A percentile compares a stretch with the other conserved stretches of the same genome.
Conservation (phyloP, 2,888 invertebrate species). For the Drosophila meridiana region DNA sequence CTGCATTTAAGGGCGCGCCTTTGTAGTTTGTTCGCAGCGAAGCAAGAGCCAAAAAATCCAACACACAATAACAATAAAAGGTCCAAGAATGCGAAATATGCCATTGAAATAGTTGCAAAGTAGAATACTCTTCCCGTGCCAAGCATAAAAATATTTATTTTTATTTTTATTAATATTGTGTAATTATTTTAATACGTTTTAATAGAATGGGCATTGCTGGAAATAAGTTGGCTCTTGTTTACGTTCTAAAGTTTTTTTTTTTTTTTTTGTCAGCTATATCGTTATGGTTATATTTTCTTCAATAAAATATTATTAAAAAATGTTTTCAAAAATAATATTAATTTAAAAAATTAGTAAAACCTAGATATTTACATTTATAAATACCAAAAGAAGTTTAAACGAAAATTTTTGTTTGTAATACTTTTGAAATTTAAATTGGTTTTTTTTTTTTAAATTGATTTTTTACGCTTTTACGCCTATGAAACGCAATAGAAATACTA, state of each 20-base stretch:
- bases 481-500: background rate
- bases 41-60: conserved; percentile 33
- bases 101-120: conserved; percentile 3
- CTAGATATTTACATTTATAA: background rate
- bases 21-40: conserved; percentile 32
- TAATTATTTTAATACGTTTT: background rate
- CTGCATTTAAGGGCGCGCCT: conserved; percentile 62
- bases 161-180: background rate
- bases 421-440: background rate
- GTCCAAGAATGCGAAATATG: conserved; percentile 14
- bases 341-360: no score
- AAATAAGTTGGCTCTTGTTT: no score
- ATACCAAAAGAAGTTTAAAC: no score
- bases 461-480: background rate
- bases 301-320: no score
- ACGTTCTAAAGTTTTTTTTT: no score
- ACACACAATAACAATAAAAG: conserved; percentile 29
- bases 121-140: conserved; percentile 12
- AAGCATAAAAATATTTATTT: background rate
- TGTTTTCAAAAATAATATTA: no score
- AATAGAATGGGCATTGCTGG: background rate
- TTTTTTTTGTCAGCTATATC: no score
- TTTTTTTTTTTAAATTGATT: background rate
- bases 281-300: no score
- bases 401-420: no score